phyloP scores from a whole-genome alignment of 2,113 vertebrate species.

The Argyrosomus japonicus region DNA sequence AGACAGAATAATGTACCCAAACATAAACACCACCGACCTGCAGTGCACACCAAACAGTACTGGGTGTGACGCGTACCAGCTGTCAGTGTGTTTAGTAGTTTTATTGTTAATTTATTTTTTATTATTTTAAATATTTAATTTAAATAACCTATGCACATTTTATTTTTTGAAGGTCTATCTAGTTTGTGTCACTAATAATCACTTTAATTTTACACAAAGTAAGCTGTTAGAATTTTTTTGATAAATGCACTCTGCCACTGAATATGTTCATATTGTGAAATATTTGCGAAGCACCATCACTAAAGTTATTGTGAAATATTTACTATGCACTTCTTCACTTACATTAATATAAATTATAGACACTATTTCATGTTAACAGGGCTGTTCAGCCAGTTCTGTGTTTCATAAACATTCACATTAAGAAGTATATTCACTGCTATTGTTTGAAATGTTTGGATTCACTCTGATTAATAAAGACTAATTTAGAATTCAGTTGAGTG shows the following conservation, averaged over 20 bases:
- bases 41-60: slow-evolving; percentile 79
- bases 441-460: slow-evolving; percentile 50
- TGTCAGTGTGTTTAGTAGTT: slow-evolving; percentile 12
- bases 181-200: slow-evolving; percentile 35
- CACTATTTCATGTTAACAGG: slow-evolving; percentile 4
- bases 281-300: slow-evolving; percentile 18
- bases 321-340: slow-evolving; percentile 20
- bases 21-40: slow-evolving; percentile 76
- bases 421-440: slow-evolving; percentile 21
- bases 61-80: slow-evolving; percentile 79
- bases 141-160: background rate
- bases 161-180: background rate
- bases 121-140: slow-evolving; percentile 48
- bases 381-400: background rate
- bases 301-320: slow-evolving; percentile 2
- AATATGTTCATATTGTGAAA: slow-evolving; percentile 21
- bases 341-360: background rate
- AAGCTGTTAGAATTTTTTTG: background rate
- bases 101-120: slow-evolving; percentile 51
- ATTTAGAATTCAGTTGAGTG: slow-evolving; percentile 18
- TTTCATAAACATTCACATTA: slow-evolving; percentile 33
- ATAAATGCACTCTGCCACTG: slow-evolving; percentile 27
- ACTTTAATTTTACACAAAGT: background rate
- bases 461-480: slow-evolving; percentile 48
- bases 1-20: slow-evolving; percentile 80